Conservation (phyloP, 2,113 vertebrate genomes). For the Oriolus oriolus region DNA sequence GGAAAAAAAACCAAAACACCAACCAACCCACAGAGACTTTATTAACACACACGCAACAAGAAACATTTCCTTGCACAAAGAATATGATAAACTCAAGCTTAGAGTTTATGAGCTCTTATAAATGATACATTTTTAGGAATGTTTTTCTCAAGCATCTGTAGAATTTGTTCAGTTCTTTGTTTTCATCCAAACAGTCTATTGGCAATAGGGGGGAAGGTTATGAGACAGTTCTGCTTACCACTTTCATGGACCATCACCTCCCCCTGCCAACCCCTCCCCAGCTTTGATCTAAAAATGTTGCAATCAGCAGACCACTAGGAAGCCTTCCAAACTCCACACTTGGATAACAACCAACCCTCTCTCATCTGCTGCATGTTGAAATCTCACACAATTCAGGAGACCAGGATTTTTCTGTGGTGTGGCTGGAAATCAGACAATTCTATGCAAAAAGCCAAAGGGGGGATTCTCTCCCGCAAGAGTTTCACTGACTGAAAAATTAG, state of each 20-base stretch:
- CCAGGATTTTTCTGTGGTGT: not conserved
- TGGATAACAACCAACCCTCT: conserved; percentile 3
- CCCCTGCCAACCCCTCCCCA: conserved; percentile 23
- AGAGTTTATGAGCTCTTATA: conserved; percentile 20
- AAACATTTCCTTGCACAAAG: not conserved
- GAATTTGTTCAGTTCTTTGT: conserved; percentile 17
- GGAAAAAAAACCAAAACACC: no score
- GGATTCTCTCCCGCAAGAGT: not conserved
- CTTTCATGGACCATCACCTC: conserved; percentile 45
- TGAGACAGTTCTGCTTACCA: not conserved
- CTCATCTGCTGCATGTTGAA: not conserved
- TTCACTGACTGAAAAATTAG: not conserved
- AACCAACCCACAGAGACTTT: not conserved
- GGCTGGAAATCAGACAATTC: not conserved
- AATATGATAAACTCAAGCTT: not conserved
- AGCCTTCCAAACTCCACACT: conserved; percentile 16
- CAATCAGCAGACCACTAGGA: conserved; percentile 26
- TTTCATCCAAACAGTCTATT: conserved; percentile 20
- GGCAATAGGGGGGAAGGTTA: conserved; percentile 7
- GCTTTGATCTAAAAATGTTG: conserved; percentile 39
- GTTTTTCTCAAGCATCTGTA: conserved; percentile 37
- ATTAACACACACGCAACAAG: not conserved
- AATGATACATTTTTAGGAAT: conserved; percentile 22
- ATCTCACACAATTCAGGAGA: not conserved
- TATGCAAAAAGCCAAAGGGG: not conserved